Percentiles rank a stretch among this genome's conserved stretches.
Conservation (phyloP, 2,113 vertebrate species). For the Siniperca chuatsi region DNA sequence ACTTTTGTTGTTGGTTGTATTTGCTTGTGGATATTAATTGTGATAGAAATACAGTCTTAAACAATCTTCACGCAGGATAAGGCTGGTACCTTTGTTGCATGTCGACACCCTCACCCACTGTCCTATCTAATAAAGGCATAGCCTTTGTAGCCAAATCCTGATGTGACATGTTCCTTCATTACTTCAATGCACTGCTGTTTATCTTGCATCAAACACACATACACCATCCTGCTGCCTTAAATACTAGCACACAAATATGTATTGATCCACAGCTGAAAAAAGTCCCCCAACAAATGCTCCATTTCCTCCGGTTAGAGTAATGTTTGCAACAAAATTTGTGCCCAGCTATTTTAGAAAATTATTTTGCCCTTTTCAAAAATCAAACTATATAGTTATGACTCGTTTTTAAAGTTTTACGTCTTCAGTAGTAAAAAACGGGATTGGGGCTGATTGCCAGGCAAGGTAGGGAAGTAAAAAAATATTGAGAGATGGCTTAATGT, state of each 20-base stretch:
- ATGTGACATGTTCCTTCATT: background rate
- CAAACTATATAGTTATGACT: too few relatives aligned
- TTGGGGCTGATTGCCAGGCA: background rate
- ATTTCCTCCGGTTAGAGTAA: too few relatives aligned
- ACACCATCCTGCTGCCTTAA: background rate
- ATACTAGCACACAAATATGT: background rate
- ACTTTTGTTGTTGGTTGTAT: background rate
- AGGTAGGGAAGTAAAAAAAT: background rate
- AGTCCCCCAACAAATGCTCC: too few relatives aligned
- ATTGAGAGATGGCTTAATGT: background rate
- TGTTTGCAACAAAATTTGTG: too few relatives aligned
- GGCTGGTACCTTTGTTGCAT: too few relatives aligned
- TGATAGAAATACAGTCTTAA: background rate
- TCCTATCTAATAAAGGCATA: background rate
- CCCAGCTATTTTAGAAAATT: too few relatives aligned
- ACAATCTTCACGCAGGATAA: background rate
- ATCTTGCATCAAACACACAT: background rate
- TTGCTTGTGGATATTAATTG: background rate
- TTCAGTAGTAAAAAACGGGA: background rate
- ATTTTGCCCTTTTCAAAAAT: too few relatives aligned
- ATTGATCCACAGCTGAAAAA: background rate
- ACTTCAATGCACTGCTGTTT: background rate
- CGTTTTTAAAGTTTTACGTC: too few relatives aligned
- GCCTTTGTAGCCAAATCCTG: too few relatives aligned
- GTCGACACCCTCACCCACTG: background rate